A percentile compares a stretch with the other conserved stretches of the same genome.
Conservation (phyloP, 53 echinoderm and acorn worm species). For the Crossaster papposus region DNA sequence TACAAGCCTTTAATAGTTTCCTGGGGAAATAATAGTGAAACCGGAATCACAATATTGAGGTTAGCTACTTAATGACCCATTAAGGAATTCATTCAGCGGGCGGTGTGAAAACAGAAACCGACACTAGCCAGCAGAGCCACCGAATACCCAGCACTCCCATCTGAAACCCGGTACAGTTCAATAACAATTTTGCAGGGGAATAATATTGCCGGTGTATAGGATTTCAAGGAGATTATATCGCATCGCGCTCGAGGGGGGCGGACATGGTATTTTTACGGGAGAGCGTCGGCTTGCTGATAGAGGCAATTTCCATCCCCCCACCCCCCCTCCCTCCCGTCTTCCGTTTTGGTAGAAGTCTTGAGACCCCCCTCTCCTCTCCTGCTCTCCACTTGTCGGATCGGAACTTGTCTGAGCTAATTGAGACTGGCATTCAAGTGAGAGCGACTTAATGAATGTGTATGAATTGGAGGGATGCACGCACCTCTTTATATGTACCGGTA, state of each 20-base stretch:
- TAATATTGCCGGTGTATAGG: conserved; percentile 15
- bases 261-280: conserved; percentile 1
- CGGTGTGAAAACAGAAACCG: conserved; percentile 3
- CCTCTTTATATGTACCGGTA: too few species aligned
- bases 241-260: neutral
- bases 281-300: neutral
- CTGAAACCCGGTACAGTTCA: neutral
- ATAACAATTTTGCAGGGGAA: conserved; percentile 4
- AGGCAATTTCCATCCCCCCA: conserved; percentile 17
- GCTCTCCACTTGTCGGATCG: neutral
- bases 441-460: conserved; percentile 15
- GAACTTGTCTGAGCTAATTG: conserved; percentile 18
- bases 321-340: neutral
- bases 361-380: neutral
- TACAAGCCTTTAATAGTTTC: too few species aligned
- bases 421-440: conserved; percentile 36
- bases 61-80: neutral
- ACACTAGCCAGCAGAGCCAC: neutral
- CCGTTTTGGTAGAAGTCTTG: neutral
- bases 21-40: neutral
- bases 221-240: conserved; percentile 18
- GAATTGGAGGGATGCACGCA: neutral
- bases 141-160: neutral
- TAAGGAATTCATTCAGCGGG: neutral
- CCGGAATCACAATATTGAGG: neutral